These are phyloP conservation scores for Galeopterus variegatus DNA, from an alignment of 2,113 vertebrate species.

Conservation along the genomic window DNA sequence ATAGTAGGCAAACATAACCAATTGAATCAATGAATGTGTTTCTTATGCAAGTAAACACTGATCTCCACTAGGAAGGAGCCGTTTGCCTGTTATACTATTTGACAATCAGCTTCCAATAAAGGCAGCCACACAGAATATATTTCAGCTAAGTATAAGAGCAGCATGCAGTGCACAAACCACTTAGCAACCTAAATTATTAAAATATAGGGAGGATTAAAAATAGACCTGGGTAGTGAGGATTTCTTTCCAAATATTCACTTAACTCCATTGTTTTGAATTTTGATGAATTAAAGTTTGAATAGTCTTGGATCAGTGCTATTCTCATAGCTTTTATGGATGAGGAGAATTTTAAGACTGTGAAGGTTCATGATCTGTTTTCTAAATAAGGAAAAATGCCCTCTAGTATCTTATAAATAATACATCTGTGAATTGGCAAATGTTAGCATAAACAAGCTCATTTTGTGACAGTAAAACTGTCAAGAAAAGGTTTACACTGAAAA, in stretches of 20 bases:
- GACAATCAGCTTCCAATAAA: not conserved
- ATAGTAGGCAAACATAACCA: not conserved
- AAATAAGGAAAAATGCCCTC: constrained; percentile 67
- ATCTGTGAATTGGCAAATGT: constrained; percentile 59
- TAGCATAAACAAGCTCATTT: constrained; percentile 78
- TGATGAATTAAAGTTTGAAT: not conserved
- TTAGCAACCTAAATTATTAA: not conserved
- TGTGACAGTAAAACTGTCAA: constrained; percentile 81
- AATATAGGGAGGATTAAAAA: not conserved
- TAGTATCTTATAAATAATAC: constrained; percentile 67
- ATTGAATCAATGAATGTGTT: not conserved
- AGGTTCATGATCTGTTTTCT: constrained; percentile 39
- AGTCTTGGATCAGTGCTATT: not conserved
- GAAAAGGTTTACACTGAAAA: constrained; percentile 76
- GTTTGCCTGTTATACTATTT: not conserved
- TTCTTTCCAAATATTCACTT: constrained; percentile 47
- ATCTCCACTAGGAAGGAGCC: not conserved
- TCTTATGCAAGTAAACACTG: not conserved
- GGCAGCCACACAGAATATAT: not conserved
- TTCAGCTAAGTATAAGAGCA: not conserved
- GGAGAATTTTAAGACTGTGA: constrained; percentile 26
- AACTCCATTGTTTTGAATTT: constrained; percentile 29
- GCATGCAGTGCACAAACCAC: not conserved
- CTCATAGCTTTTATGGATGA: constrained; percentile 27
- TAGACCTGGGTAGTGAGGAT: not conserved